phyloP scores from a whole-genome alignment of 64 coral and sea anemone genomes.

The Montipora sp. region DNA sequence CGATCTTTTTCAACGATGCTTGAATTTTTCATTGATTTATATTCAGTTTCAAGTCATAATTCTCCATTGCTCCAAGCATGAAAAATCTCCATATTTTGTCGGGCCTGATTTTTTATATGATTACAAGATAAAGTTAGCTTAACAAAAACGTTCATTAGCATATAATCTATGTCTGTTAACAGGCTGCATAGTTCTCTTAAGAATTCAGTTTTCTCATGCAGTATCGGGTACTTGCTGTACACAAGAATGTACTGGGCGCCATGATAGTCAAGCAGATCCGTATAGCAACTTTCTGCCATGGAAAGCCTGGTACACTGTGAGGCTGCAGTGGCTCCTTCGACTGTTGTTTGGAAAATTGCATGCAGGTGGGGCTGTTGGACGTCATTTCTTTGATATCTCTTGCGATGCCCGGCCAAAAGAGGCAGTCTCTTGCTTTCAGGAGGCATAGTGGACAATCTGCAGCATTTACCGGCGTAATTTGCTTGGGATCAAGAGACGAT shows the following conservation, averaged over 20 bases:
- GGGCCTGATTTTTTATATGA: too few species aligned
- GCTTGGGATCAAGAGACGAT: constrained; percentile 40
- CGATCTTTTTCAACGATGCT: too few species aligned
- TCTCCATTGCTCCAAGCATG: too few species aligned
- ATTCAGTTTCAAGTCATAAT: too few species aligned
- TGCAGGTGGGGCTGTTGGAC: constrained; percentile 31
- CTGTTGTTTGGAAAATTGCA: constrained; percentile 42
- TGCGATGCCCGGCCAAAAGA: constrained; percentile 61
- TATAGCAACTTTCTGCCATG: constrained; percentile 48
- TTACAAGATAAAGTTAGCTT: too few species aligned
- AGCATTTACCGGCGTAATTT: background rate
- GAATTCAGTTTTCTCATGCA: too few species aligned
- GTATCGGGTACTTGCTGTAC: too few species aligned
- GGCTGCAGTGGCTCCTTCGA: constrained; percentile 49
- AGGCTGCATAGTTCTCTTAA: too few species aligned
- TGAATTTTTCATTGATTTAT: too few species aligned
- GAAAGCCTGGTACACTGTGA: constrained; percentile 42
- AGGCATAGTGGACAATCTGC: constrained; percentile 54
- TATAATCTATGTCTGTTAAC: too few species aligned
- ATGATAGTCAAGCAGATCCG: constrained; percentile 41
- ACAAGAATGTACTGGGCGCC: constrained; percentile 32
- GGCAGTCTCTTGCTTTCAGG: constrained; percentile 53
- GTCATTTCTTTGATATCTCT: constrained; percentile 48
- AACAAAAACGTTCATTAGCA: too few species aligned
- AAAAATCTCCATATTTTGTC: too few species aligned